Percentiles rank a stretch among this genome's conserved stretches.
phyloP scores from a whole-genome alignment of 2,113 vertebrate species.

The Peucedramus taeniatus region DNA sequence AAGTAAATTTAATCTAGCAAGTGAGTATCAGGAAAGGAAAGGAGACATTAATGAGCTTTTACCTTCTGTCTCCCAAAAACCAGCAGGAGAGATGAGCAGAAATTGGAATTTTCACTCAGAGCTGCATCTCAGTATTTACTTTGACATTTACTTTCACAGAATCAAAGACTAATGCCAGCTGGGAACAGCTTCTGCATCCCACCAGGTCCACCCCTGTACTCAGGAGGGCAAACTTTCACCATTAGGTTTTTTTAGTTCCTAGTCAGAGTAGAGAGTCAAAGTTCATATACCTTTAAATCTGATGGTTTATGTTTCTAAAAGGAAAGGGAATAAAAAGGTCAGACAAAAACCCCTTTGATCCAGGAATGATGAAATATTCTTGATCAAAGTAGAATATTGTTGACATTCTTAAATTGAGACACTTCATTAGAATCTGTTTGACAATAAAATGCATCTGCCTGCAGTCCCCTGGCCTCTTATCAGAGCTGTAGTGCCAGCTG shows the following conservation, averaged over 20 bases:
- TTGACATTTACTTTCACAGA: not conserved
- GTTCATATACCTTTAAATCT: not conserved
- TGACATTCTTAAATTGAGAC: constrained; percentile 6
- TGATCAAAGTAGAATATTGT: constrained; percentile 26
- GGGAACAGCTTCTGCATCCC: not conserved
- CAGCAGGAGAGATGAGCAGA: not conserved
- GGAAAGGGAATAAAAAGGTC: not conserved
- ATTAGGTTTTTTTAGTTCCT: not conserved
- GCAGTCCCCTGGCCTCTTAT: not conserved
- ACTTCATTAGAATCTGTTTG: constrained; percentile 52
- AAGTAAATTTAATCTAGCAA: not conserved
- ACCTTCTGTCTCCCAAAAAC: not conserved
- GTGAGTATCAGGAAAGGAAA: not conserved
- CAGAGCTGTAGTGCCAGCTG: not conserved
- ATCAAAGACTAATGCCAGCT: not conserved
- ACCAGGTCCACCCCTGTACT: not conserved
- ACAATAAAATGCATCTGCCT: constrained; percentile 40
- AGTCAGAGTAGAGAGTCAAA: not conserved
- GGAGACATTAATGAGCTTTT: not conserved
- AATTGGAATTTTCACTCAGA: not conserved
- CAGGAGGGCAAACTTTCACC: not conserved
- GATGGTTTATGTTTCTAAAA: not conserved
- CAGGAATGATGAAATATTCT: constrained; percentile 1
- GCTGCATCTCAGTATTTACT: not conserved
- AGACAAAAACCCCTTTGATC: not conserved